Evolutionary conservation across 2,888 invertebrate species (phyloP), one percentile per base, ranked within the genome.

Genomic region (Hetaerina titia): DNA sequence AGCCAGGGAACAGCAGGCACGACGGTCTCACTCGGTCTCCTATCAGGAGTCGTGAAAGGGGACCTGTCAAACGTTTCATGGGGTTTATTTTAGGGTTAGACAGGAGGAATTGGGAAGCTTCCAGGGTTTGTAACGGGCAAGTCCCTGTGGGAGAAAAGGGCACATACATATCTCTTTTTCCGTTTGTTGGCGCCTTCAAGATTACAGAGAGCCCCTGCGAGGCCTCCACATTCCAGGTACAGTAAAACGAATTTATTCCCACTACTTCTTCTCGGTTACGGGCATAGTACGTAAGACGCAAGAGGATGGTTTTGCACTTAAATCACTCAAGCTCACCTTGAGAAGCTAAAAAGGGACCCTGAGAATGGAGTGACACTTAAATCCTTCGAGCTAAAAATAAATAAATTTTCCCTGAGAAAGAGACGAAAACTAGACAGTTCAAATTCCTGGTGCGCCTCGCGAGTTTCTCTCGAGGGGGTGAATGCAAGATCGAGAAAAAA

Each of bases 51-150:
- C 58, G 58, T 58, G 56, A 57, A 58, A 89, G 57, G 89, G 58
- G 58, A 58, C 89, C 57, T 58, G 89, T 89, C 57, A 89, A 89
- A 58, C 57, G 22, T 89, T 57, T 89, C 89, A 58, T 13, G 89
- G 58, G 89, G 57, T 89, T 89, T 89, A 89, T 89, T 89, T 25
- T 89, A 89, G 56, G 57, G 89, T 58, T 57, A 89, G 89, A 89
- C 89, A 57, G 89, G n/a, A 89, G n/a, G 89, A 56, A 89, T 58
- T 89, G 89, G 89, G 81, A 89, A 57, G 58, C 89, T 89, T n/a
- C 89, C 89, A 13, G n/a, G 56, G 19, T 58, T 56, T 89, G 56
- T 89, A 89, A 89, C 89, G 56, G 89, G 89, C 57, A 89, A n/a
- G n/a, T 89, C 89, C 89, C 89, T 2, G 19, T 56, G 89, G 58